Base-by-base conservation (phyloP, 2,888 invertebrate species). In the Sinopyrophorus schimmeli region DNA sequence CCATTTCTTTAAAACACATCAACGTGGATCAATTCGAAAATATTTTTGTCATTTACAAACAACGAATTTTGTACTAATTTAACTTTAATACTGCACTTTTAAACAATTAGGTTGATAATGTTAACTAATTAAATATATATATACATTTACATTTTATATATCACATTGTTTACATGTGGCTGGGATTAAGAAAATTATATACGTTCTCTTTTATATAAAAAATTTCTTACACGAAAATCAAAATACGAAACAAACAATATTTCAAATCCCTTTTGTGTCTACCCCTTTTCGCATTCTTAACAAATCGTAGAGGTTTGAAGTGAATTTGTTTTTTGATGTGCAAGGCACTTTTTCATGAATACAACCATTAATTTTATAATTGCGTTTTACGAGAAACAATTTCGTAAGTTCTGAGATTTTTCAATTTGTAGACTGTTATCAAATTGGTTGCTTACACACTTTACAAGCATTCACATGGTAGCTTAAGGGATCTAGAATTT, bases 81-180 rank as follows among this genome's bases (percentile, higher is more conserved):
- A 30, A 30, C 32, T 11, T 35, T 35, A 35, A 35, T 35, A 35
- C 35, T 35, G 35, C 5, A 23, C 15, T 21, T 21, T 5, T 2
- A 21, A 15, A 35, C 20, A 21, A 35, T 14, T 11, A 15, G 37
- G 35, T 31, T 38, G 46, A 46, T 38, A 46, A 38, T 31, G 30
- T 10, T 27, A 21, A 27, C 20, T 35, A 44, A 44, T 5, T 18
- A 35, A 35, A 32, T 18, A 15, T 31, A 17, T 44, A 39, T 38
- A 14, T 46, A 46, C 32, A 39, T 38, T 32, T 24, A 44, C 26
- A 38, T 23, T 21, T 43, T 38, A 17, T 26, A 46, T 46, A 46
- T 46, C 46, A 46, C 46, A 46, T 46, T 46, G 31, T 46, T 46
- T 38, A 38, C 46, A 46, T 38, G 46, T 46, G 46, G 46, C 23